These are phyloP conservation scores for Limenitis camilla DNA, from an alignment of 2,888 invertebrate species.

Conservation along the genomic window DNA sequence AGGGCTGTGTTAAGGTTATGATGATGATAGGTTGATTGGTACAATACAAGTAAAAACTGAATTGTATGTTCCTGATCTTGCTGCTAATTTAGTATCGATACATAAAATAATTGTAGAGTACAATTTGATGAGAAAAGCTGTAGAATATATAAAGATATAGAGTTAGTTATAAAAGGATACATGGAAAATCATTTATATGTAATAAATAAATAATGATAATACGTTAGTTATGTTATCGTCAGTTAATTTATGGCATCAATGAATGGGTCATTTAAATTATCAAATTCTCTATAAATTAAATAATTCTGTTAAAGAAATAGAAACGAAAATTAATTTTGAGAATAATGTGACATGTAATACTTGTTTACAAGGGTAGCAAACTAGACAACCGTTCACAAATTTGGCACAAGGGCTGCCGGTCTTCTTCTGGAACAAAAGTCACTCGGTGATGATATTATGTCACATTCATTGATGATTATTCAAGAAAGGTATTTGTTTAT, in stretches of 20 bases:
- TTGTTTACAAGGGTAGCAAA: constrained; percentile 18
- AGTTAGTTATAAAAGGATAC: no score
- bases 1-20: constrained; percentile 10
- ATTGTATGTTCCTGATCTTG: constrained; percentile 27
- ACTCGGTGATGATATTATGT: constrained; percentile 2
- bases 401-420: constrained; percentile 15
- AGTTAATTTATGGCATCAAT: constrained; percentile 19
- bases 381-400: constrained; percentile 15
- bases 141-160: no score
- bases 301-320: constrained; percentile 8
- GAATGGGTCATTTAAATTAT: constrained; percentile 25
- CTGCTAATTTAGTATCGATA: constrained; percentile 27
- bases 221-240: no score
- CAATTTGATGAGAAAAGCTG: no score
- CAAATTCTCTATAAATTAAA: constrained; percentile 14
- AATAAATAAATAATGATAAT: no score
- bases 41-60: constrained; percentile 27
- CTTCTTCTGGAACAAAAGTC: constrained; percentile 13
- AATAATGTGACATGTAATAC: constrained; percentile 6
- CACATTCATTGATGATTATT: constrained; percentile 19
- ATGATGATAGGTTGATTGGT: constrained; percentile 2
- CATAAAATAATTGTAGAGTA: constrained; percentile 22
- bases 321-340: constrained; percentile 4
- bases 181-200: no score
- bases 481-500: constrained; percentile 15